Evolutionary conservation across 1,140 invertebrate species (phyloP).

Genomic region (Magallana ariakensis): DNA sequence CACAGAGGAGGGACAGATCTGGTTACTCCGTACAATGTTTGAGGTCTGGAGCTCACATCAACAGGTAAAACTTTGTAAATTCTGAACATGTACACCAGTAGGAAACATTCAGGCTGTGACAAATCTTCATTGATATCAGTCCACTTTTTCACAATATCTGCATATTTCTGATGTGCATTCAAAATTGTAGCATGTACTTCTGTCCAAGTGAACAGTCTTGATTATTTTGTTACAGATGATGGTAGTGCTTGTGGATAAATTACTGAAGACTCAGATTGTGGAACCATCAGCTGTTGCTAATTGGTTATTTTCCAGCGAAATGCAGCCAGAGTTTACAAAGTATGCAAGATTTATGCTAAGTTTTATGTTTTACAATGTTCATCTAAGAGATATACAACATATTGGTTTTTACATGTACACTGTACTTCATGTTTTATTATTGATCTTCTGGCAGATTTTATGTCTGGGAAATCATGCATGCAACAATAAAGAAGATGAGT

Average conservation of each 20-base stretch:
- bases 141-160: no score
- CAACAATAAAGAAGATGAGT: conserved; percentile 96
- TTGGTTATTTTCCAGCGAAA: conserved; percentile 99
- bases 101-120: no score
- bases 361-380: no score
- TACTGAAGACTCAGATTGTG: conserved; percentile 97
- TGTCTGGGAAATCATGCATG: conserved; percentile 98
- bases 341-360: conserved; percentile 69
- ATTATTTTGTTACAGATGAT: conserved; percentile 87
- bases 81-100: neutral
- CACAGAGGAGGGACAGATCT: conserved; percentile 97
- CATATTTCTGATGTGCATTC: no score
- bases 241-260: conserved; percentile 96
- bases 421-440: neutral
- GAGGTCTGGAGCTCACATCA: conserved; percentile 96
- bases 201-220: neutral
- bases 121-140: no score
- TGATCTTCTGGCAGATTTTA: conserved; percentile 84
- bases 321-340: conserved; percentile 95
- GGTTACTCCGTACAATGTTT: conserved; percentile 94
- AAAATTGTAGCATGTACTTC: no score
- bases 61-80: conserved; percentile 80
- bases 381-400: no score
- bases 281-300: conserved; percentile 98
- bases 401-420: no score